Evolutionary conservation across 2,113 vertebrate species (phyloP).

Genomic region (Lophius piscatorius): DNA sequence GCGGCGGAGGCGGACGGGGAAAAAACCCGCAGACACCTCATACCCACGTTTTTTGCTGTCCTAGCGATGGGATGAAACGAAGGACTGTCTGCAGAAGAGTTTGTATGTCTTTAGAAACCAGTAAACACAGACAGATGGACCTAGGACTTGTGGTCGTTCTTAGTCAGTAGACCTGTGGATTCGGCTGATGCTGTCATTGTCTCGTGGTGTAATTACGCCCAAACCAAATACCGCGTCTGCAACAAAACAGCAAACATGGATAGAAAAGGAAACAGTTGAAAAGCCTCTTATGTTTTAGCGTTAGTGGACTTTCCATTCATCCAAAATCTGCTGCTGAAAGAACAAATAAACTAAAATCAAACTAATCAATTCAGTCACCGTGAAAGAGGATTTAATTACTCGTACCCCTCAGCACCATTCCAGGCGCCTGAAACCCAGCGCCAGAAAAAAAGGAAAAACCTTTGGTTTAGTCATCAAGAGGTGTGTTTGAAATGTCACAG

Average conservation of each 20-base stretch:
- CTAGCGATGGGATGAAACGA: no score
- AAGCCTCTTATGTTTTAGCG: no score
- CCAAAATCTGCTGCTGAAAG: no score
- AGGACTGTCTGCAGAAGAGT: conserved; percentile 49
- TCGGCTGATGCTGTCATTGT: conserved; percentile 56
- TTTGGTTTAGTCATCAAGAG: neutral
- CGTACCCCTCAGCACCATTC: no score
- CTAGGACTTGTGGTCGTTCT: conserved; percentile 8
- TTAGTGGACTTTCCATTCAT: no score
- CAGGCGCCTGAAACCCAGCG: neutral
- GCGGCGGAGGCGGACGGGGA: no score
- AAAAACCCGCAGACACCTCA: no score
- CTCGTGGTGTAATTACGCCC: conserved; percentile 47
- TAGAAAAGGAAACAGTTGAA: neutral
- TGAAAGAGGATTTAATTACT: no score
- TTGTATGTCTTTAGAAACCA: conserved; percentile 64
- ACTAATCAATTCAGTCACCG: no score
- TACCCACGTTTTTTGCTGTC: no score
- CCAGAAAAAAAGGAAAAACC: neutral
- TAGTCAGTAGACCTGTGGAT: conserved; percentile 37
- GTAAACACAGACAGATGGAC: conserved; percentile 25
- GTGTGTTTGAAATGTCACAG: neutral
- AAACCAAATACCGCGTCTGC: conserved; percentile 2
- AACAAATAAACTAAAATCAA: no score
- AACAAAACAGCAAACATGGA: conserved; percentile 10